These are phyloP conservation scores for Dermatophagoides farinae DNA, from an alignment of 1,140 invertebrate genomes.

Conservation along the genomic window DNA sequence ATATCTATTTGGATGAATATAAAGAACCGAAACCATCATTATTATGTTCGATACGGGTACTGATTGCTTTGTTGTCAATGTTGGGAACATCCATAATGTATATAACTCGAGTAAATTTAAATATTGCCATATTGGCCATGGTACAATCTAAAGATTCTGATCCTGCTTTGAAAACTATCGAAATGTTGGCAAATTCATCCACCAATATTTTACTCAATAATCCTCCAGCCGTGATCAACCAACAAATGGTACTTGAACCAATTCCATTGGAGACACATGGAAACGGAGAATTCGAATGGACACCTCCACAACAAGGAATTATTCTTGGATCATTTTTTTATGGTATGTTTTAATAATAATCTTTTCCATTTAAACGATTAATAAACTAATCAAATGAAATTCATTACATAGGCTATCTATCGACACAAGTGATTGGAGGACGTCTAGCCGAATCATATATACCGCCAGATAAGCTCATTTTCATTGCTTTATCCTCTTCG, in stretches of 20 bases:
- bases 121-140: conserved; percentile 20
- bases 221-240: too few species aligned
- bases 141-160: conserved; percentile 14
- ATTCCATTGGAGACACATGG: background rate
- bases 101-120: conserved; percentile 19
- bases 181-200: too few species aligned
- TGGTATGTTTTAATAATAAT: conserved; percentile 29
- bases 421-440: conserved; percentile 57
- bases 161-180: background rate
- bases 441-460: conserved; percentile 50
- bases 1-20: background rate
- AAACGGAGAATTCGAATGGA: conserved; percentile 13
- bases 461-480: conserved; percentile 46
- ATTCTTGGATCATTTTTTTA: conserved; percentile 68
- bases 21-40: background rate
- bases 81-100: conserved; percentile 19
- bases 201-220: too few species aligned
- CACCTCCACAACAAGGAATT: conserved; percentile 25
- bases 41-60: conserved; percentile 12
- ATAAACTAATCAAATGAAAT: background rate
- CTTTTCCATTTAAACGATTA: background rate
- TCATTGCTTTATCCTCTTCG: background rate
- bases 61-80: conserved; percentile 18
- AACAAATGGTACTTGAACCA: too few species aligned
- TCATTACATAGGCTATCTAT: conserved; percentile 35